Evolutionary conservation across 2,888 invertebrate species (phyloP), one percentile per base, ranked within the genome.

Genomic region (Acanthopleura granulata): DNA sequence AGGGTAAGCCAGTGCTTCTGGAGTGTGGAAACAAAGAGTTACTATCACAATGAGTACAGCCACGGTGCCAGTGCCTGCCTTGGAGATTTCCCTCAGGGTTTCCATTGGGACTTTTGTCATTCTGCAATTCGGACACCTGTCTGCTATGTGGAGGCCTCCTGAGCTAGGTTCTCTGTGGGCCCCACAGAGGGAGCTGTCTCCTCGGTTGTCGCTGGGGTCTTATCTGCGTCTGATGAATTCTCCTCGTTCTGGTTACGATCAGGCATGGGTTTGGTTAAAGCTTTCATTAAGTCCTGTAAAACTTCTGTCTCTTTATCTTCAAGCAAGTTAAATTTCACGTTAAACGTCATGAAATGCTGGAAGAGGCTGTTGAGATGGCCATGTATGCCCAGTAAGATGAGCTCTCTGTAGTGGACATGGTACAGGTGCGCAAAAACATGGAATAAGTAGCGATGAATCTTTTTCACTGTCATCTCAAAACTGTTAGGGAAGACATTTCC

Each of bases 361-460:
- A 97, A 98, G 87, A 98, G 95, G 92, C 97, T 95, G 93, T 98
- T 98, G 92, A 98, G 94, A 92, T 98, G 98, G 90, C 96, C 95
- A 93, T 98, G 97, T 91, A 98, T 93, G 86, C 96, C 95, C 91
- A 98, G 94, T 91, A 96, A 93, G 90, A 96, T 95, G 88, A 98
- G 95, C 93, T 97, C 96, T 92, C 96, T 94, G 93, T 97, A 98
- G 94, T 99, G 98, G 92, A 96, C 95, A 91, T 97, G 97, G 93
- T 98, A 98, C 91, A 98, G 93, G 93, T 99, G 98, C 91, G 97
- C 97, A 93, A 98, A 94, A 92, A 98, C 97, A 93, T 98, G 98
- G 93, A 97, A 97, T 93, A 97, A 94, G 92, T 97, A 94, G 91
- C 97, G 95, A 92, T 96, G 94, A 91, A 98, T 97, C 93, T 97